Base-by-base conservation (phyloP, 2,888 invertebrate species). In the Podotricha telesiphe region DNA sequence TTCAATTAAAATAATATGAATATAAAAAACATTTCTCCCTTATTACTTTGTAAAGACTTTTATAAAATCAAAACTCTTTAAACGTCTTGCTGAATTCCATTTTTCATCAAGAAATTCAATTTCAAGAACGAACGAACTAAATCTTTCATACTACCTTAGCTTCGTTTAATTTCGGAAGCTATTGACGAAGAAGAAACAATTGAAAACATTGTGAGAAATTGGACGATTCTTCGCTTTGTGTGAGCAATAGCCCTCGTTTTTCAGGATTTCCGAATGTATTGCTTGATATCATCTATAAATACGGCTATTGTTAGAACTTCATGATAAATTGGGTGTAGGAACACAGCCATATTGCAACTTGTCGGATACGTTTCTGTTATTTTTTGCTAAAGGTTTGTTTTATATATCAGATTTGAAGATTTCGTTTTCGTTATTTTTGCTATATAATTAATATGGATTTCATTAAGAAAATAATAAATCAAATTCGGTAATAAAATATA, bases 221-320 rank as follows among this genome's bases (percentile, higher is more conserved):
- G 65, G 20, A 66, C 40, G 22, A 59, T 59, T 37, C 15, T 37
- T 20, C 37, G 37, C 37, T 56, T 58, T 22, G 48, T 65, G 37
- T 55, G 22, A 37, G 34, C 17, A 37, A 37, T 37, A 17, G 48
- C 22, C 48, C 17, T 58, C 15, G 28, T 50, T 66, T 58, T 50
- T 17, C 45, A 66, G 8, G 17, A 51, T 70, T 68, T 67, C 17
- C 6, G 11, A 34, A 34, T 17, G 17, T 19, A 62, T 62, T 47
- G 47, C 13, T 42, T 65, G 62, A 71, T 48, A 68, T 68, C 45
- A 48, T 63, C 71, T 59, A 47, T 68, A 63, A 66, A 63, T 71
- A 51, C n/a, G n/a, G n/a, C 15, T 20, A 53, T 53, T 61, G 53
- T 61, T 28, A 34, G 66, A 22, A 34, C 11, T 53, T 42, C 51